phyloP scores from a whole-genome alignment of 64 coral and sea anemone genomes.

The Exaiptasia diaphana region DNA sequence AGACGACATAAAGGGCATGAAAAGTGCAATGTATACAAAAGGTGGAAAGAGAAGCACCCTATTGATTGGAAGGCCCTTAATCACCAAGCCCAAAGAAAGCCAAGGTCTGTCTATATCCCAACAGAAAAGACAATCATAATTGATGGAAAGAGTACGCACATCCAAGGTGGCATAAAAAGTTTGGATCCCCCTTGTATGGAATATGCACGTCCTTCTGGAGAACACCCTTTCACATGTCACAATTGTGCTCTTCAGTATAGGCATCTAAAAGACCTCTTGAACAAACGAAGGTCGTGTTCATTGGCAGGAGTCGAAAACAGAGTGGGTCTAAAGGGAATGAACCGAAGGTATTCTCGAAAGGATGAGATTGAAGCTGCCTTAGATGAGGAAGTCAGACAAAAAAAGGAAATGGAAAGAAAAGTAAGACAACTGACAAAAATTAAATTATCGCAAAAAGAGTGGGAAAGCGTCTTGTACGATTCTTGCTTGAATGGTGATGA shows the following conservation, averaged over 20 bases:
- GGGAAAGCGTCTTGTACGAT: neutral
- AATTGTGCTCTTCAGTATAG: conserved; percentile 32
- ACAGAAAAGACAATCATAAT: neutral
- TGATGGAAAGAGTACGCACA: neutral
- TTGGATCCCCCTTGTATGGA: conserved; percentile 32
- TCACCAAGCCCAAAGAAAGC: neutral
- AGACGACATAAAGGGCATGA: neutral
- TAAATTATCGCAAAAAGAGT: conserved; percentile 29
- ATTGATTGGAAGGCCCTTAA: conserved; percentile 2
- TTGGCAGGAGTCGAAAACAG: conserved; percentile 15
- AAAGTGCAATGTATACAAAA: conserved; percentile 2
- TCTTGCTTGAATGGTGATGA: conserved; percentile 36
- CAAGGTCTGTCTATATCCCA: neutral
- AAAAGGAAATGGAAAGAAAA: neutral
- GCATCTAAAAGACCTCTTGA: conserved; percentile 12
- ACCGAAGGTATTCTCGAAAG: conserved; percentile 13
- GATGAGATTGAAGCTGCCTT: neutral
- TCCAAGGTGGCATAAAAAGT: conserved; percentile 10
- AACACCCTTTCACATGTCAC: conserved; percentile 50
- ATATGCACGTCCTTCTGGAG: neutral
- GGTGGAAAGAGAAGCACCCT: conserved; percentile 19
- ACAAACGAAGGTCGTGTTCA: neutral
- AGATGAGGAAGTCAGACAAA: neutral
- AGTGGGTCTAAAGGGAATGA: conserved; percentile 22
- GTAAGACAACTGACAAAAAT: conserved; percentile 24